Conservation (phyloP, 2,797 vertebrate genomes). For the Aeoliscus strigatus region DNA sequence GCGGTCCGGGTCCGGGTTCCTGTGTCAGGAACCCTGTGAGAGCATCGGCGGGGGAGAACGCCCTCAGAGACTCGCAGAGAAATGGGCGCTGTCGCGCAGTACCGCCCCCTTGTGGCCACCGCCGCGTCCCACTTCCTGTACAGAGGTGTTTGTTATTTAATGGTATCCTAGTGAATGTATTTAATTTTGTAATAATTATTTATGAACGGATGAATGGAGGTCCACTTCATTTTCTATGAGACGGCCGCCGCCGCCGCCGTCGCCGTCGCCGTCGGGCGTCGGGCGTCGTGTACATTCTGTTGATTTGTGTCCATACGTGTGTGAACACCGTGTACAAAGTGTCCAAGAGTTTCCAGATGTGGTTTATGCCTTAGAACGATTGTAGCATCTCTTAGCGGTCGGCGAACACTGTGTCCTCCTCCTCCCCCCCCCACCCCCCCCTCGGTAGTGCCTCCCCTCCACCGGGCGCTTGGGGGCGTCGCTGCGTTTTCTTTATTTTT, state of each 20-base stretch:
- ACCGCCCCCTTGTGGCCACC: constrained; percentile 88
- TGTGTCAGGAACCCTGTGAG: too few species aligned
- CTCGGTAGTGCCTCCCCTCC: constrained; percentile 99
- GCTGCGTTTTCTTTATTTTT: constrained; percentile 76
- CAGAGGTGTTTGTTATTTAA: constrained; percentile 98
- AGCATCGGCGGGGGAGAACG: too few species aligned
- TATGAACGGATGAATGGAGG: constrained; percentile 99
- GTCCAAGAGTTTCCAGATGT: constrained; percentile 97
- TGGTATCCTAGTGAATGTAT: constrained; percentile 99
- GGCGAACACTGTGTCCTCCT: constrained; percentile 99
- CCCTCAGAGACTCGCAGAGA: constrained; percentile 95
- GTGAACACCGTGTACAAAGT: constrained; percentile 99
- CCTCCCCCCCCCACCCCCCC: constrained; percentile 98
- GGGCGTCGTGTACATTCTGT: constrained; percentile 99
- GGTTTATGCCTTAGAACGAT: constrained; percentile 99
- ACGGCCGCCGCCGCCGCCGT: too few species aligned
- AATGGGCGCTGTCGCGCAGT: constrained; percentile 98
- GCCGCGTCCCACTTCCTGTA: constrained; percentile 98
- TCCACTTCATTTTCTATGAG: constrained; percentile 99
- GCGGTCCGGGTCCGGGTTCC: too few species aligned
- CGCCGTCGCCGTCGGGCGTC: too few species aligned
- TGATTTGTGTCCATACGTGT: constrained; percentile 99
- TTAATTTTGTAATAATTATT: constrained; percentile 99
- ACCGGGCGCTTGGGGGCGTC: constrained; percentile 97
- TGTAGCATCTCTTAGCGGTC: constrained; percentile 99